Evolutionary conservation across 2,797 vertebrate genomes (phyloP), one percentile per base, ranked within the genome.

Genomic region (Cuniculus paca): DNA sequence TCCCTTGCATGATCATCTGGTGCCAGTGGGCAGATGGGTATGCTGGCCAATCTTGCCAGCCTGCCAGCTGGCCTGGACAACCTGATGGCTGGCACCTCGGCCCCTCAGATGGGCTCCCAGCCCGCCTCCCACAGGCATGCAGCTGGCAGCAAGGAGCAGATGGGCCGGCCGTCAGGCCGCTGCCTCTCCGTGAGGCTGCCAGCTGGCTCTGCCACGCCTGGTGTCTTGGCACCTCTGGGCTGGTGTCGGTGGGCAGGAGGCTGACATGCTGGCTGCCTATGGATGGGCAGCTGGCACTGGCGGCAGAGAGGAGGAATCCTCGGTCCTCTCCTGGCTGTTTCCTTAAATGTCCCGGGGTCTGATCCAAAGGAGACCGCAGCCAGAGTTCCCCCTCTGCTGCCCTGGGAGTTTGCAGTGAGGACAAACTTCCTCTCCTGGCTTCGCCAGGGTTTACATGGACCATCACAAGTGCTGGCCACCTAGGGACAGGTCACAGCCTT

Each of bases 141-240:
- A 96, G 92, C 96, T 97, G 97, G 97, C 96, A 95, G 74, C 1
- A 0, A 48, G 36, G 61, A 97, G 97, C 98, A 98, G 98, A 97
- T 97, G 98, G 97, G 93, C 90, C 3, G 12, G 87, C 90, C 87
- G 77, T 88, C 74, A 28, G 50, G 88, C 45, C 31, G 0, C 34
- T 68, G 81, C 80, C 82, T 75, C 91, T 91, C 87, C 56, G 0
- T 24, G 28, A 78, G 56, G 70, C 81, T 93, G 97, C 96, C 97
- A 98, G 97, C 97, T 98, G 98, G 98, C 98, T 94, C 20, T 19
- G 36, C 95, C 19, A 86, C 0, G 92, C 96, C 81, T 83, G 87
- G 70, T 93, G 96, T 92, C 97, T 98, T 97, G 98, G 97, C 97
- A 98, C 97, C 91, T 95, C 92, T 93, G 91, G 96, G 91, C 93